Base-by-base conservation (phyloP, 2,113 vertebrate species). In the Ondatra zibethicus region DNA sequence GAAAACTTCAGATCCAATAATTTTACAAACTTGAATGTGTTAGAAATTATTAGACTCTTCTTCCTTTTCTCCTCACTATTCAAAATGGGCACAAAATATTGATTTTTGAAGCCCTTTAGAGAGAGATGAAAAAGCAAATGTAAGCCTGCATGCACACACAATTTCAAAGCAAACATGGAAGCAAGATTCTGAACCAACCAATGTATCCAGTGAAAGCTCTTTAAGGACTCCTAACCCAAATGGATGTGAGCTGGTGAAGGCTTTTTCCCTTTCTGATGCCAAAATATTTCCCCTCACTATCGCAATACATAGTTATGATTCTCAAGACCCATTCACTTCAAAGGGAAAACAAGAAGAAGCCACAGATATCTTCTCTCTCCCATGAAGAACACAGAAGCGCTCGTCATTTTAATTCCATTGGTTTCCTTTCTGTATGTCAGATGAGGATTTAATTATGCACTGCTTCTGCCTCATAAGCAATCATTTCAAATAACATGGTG, bases 401-500 rank as follows among this genome's bases (percentile, higher is more conserved):
- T 95, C 81, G 75, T 94, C 95, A 85, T 95, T 95, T 97, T 68
- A 65, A 92, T 97, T 93, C 91, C 75, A 78, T 92, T 97, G 96
- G 96, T 93, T 97, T 96, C 39, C 84, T 87, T 91, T 97, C 90
- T 85, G 39, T 70, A 68, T 66, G 77, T 94, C 96, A 95, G 65
- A 95, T 36, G 66, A 85, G 91, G 50, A 84, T 96, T 97, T 97
- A 97, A 97, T 97, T 98, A 93, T 96, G 88, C 92, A 88, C 94
- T 95, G 89, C 80, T 96, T 96, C 72, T 96, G 89, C 93, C 87
- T 97, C 91, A 42, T 94, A 97, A 98, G 96, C 95, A 89, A 97
- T 97, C 95, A 92, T 96, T 96, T 94, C 98, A 98, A 92, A 97
- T 94, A 97, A 91, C 81, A 95, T 31, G 66, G 93, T 95, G 87